These are phyloP conservation scores for Marmota monax DNA, from an alignment of 2,113 vertebrate species.

Conservation along the genomic window DNA sequence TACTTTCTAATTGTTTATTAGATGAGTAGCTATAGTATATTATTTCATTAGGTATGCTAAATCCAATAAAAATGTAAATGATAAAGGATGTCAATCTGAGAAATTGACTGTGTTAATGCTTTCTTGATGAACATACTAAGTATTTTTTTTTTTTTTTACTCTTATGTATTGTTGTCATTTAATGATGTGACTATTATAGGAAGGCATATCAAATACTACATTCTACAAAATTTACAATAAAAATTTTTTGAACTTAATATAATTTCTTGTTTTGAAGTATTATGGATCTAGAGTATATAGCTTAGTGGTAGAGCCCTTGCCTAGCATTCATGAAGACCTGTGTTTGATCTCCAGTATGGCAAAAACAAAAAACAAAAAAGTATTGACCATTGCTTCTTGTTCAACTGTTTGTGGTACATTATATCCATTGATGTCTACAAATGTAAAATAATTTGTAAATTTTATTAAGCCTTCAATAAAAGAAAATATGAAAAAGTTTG, in stretches of 20 bases:
- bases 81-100: not conserved
- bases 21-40: not conserved
- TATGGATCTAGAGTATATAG: not conserved
- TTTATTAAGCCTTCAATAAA: not conserved
- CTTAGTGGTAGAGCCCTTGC: too few species aligned
- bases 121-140: not conserved
- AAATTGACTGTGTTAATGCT: not conserved
- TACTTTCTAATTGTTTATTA: not conserved
- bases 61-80: not conserved
- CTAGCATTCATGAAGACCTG: too few species aligned
- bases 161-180: not conserved
- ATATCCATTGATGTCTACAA: not conserved
- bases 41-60: not conserved
- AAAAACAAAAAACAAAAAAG: not conserved
- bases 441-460: not conserved
- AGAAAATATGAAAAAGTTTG: not conserved
- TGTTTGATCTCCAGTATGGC: too few species aligned
- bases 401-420: not conserved
- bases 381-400: not conserved
- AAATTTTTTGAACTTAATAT: not conserved
- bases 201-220: not conserved
- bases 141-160: conserved; percentile 18
- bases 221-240: not conserved
- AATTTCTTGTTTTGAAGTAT: not conserved
- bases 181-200: not conserved